A percentile compares a stretch with the other conserved stretches of the same genome.
These are phyloP conservation scores for Parnassius glacialis DNA, from an alignment of 2,888 invertebrate species.

Conservation along the genomic window DNA sequence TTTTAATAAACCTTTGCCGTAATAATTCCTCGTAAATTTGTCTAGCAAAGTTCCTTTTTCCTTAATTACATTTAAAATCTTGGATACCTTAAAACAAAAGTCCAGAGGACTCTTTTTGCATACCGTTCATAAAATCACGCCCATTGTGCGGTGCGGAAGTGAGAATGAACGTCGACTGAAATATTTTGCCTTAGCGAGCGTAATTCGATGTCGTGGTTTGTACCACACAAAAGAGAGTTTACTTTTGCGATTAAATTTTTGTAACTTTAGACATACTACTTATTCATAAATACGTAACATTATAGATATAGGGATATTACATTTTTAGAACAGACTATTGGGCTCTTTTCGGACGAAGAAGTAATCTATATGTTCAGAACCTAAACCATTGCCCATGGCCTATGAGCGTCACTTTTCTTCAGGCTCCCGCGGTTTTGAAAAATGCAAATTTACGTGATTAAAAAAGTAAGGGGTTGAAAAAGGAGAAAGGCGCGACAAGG, in stretches of 20 bases:
- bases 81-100: constrained; percentile 15
- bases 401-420: no score
- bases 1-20: no score
- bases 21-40: neutral
- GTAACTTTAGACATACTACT: neutral
- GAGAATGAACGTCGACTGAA: constrained; percentile 19
- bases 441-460: no score
- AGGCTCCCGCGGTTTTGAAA: no score
- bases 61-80: constrained; percentile 7
- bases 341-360: no score
- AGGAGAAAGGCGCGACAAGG: no score
- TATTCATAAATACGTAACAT: no score
- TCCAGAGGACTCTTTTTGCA: constrained; percentile 17
- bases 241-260: neutral
- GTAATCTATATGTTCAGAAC: no score
- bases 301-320: no score
- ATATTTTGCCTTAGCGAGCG: constrained; percentile 3
- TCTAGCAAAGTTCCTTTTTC: constrained; percentile 7
- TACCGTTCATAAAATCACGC: constrained; percentile 14
- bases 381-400: no score
- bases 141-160: constrained; percentile 15
- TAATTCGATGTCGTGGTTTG: constrained; percentile 14
- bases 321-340: no score
- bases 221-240: neutral
- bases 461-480: no score